These are phyloP conservation scores for Oscheius sp. DNA, from an alignment of 2,888 invertebrate species.

Conservation along the genomic window DNA sequence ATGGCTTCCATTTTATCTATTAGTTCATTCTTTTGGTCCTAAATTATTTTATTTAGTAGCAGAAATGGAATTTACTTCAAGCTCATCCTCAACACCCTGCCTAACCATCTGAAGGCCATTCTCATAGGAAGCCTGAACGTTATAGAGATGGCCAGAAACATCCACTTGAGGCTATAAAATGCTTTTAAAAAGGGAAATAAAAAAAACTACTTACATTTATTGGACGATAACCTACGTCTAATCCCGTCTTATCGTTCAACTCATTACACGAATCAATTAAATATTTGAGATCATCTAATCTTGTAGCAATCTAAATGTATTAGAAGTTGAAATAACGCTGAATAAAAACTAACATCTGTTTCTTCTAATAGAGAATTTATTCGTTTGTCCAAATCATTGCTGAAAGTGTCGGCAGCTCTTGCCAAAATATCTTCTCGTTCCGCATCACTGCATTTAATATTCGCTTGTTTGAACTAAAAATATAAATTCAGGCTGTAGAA, in stretches of 20 bases:
- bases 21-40: conserved; percentile 1
- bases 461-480: conserved; percentile 6
- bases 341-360: conserved; percentile 1
- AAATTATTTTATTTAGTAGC: neutral
- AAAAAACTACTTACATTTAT: neutral
- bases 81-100: no score
- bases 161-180: conserved; percentile 8
- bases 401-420: neutral
- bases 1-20: neutral
- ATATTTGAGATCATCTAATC: conserved; percentile 9
- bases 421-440: conserved; percentile 10
- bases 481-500: neutral
- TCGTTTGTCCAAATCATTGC: neutral
- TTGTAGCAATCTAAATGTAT: neutral
- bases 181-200: neutral
- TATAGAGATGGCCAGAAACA: conserved; percentile 8
- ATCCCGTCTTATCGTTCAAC: neutral
- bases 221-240: conserved; percentile 19
- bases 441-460: neutral
- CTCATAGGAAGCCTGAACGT: neutral
- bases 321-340: neutral
- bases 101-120: no score
- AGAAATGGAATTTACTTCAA: no score
- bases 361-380: neutral
- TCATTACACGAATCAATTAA: conserved; percentile 9